Evolutionary conservation across 2,797 vertebrate species (phyloP).

Genomic region (Falco concolor): DNA sequence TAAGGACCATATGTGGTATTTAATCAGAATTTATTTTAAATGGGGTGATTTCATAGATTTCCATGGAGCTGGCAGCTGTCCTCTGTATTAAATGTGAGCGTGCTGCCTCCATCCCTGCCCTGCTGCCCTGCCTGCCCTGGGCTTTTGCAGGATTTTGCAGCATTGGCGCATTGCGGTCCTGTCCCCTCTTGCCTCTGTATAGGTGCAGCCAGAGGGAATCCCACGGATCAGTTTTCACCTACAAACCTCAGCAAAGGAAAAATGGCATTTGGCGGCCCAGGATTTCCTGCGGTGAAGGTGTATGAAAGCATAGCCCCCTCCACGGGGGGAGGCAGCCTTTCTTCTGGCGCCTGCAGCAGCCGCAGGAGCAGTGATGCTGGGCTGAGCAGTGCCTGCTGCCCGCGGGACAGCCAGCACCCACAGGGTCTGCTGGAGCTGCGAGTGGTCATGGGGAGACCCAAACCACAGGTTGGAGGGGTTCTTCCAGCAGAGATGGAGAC

Average conservation of each 20-base stretch:
- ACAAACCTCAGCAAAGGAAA: not conserved
- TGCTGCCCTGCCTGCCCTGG: not conserved
- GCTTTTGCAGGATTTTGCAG: not conserved
- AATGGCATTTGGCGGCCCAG: not conserved
- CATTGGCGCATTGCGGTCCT: accelerated
- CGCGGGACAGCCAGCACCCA: accelerated
- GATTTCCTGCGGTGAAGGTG: not conserved
- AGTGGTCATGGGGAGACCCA: accelerated
- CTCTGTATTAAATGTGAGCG: not conserved
- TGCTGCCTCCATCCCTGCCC: not conserved
- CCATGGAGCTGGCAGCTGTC: not conserved
- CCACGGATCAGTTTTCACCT: not conserved
- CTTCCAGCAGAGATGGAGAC: not conserved
- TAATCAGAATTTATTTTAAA: slow-evolving; percentile 26
- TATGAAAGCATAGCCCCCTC: not conserved
- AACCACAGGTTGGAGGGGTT: accelerated
- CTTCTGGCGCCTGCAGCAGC: not conserved
- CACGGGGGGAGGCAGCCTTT: not conserved
- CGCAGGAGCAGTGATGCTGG: not conserved
- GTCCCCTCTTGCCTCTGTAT: not conserved
- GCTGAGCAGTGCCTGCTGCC: not conserved
- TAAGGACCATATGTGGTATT: slow-evolving; percentile 10
- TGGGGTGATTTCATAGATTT: slow-evolving; percentile 4
- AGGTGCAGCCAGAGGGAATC: not conserved
- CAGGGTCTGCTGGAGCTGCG: not conserved